phyloP scores from a whole-genome alignment of 2,888 invertebrate genomes.

The Cephus spinipes region DNA sequence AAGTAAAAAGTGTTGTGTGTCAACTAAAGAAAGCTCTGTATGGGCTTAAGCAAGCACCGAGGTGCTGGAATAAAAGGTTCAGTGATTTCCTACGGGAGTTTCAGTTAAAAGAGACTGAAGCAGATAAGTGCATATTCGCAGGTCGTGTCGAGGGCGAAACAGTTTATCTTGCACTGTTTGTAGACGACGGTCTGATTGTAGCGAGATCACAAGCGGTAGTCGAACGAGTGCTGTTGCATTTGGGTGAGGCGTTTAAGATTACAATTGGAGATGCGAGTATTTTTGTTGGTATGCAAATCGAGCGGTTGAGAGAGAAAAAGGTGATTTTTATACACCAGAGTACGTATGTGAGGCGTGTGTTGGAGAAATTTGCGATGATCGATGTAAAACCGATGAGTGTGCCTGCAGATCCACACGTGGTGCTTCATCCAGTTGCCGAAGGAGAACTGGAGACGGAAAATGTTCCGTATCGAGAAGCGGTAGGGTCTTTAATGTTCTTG shows the following conservation, averaged over 20 bases:
- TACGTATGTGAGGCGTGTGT: background rate
- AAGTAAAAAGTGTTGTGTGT: background rate
- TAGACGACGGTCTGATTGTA: slow-evolving; percentile 9
- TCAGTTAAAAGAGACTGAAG: background rate
- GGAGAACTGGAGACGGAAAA: background rate
- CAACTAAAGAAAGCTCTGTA: background rate
- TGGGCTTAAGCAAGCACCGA: slow-evolving; percentile 9
- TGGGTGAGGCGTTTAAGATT: background rate
- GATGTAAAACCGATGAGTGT: background rate
- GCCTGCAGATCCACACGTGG: background rate
- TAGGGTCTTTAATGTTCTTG: slow-evolving; percentile 26
- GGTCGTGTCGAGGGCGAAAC: background rate
- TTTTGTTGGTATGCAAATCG: background rate
- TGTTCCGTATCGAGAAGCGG: slow-evolving; percentile 25
- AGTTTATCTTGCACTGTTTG: slow-evolving; percentile 18
- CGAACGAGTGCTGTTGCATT: background rate
- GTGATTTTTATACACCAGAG: background rate
- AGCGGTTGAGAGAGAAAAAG: background rate
- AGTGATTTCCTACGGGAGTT: slow-evolving; percentile 2
- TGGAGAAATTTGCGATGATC: background rate
- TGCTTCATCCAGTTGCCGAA: background rate
- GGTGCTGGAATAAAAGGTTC: slow-evolving; percentile 7
- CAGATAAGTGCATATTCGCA: background rate
- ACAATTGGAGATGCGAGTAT: background rate
- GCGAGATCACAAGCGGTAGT: background rate